Conservation (phyloP, 1,140 invertebrate species). For the Lepidurus couesii region DNA sequence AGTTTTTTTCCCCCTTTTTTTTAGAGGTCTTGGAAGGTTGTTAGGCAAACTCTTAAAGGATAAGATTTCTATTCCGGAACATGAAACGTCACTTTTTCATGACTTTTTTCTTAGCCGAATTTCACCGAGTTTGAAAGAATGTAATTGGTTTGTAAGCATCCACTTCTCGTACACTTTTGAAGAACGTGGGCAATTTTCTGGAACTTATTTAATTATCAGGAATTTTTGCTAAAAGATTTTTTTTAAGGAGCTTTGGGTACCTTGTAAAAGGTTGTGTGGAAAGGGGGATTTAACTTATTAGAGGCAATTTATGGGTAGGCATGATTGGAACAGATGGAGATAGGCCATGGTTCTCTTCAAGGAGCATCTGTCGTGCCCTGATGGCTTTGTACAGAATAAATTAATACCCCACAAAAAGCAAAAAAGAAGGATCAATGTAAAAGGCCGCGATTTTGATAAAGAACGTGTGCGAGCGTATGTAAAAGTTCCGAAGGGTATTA, state of each 20-base stretch:
- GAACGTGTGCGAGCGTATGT: too few species aligned
- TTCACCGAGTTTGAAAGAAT: neutral
- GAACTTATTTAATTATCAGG: too few species aligned
- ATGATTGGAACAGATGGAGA: constrained; percentile 18
- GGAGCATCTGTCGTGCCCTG: neutral
- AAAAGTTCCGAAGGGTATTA: too few species aligned
- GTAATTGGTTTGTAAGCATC: neutral
- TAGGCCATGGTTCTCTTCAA: neutral
- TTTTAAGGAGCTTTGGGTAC: neutral
- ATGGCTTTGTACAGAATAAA: neutral
- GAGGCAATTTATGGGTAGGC: neutral
- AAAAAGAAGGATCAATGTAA: too few species aligned
- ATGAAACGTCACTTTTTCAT: too few species aligned
- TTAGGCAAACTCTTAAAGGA: neutral
- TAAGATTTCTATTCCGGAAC: neutral
- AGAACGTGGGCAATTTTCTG: too few species aligned
- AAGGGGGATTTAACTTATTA: constrained; percentile 4
- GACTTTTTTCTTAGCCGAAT: too few species aligned
- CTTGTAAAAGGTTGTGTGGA: neutral
- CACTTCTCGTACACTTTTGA: neutral
- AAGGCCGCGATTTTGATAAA: too few species aligned
- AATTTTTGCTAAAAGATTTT: neutral
- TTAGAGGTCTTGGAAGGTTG: neutral
- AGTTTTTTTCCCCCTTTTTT: neutral
- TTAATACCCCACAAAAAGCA: neutral